Evolutionary conservation across 1,140 invertebrate species (phyloP), one percentile per base, ranked within the genome.

Genomic region (Tetramorium simillimum): DNA sequence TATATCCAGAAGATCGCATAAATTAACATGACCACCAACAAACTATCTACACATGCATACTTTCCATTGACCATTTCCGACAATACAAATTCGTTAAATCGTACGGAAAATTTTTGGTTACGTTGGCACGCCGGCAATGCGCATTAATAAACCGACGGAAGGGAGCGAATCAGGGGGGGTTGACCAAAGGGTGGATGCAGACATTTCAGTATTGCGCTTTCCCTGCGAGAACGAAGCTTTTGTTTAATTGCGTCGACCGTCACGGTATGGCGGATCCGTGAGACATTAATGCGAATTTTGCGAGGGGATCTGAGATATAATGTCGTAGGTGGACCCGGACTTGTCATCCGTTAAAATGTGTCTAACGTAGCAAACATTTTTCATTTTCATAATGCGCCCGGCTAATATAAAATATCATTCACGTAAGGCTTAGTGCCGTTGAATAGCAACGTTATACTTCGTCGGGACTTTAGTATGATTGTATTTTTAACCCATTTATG

Each of bases 31-130:
- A 33, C 49, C 14, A 75, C 10, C 51, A 24, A 7, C 28, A 40
- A 24, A 46, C 12, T 40, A 21, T 33, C 21, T 16, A n/a, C 65
- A 9, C 18, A 62, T 40, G 28, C 73, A 7, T 18, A 81, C 56
- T 40, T 33, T 14, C 37, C 37, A 56, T 46, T 43, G 80, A 43
- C 40, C 76, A 37, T 86, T 89, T 90, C 72, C 88, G 70, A 69
- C 62, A 88, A 81, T 90, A 90, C 81, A 90, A 90, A 90, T 90
- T 89, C 70, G 89, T 88, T 91, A 88, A 91, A 91, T 90, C 86
- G 90, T 72, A 65, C 75, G 90, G 90, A 90, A 91, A 91, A 91
- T 91, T 91, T 91, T 91, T 89, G 89, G 76, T 88, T 78, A 56
- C 72, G 62, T 28, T 21, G 90, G 89, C 80, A 90, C 21, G 89